Percentiles rank a stretch among this genome's conserved stretches.
Conservation (phyloP, 2,113 vertebrate species). For the Zosterops japonicus region DNA sequence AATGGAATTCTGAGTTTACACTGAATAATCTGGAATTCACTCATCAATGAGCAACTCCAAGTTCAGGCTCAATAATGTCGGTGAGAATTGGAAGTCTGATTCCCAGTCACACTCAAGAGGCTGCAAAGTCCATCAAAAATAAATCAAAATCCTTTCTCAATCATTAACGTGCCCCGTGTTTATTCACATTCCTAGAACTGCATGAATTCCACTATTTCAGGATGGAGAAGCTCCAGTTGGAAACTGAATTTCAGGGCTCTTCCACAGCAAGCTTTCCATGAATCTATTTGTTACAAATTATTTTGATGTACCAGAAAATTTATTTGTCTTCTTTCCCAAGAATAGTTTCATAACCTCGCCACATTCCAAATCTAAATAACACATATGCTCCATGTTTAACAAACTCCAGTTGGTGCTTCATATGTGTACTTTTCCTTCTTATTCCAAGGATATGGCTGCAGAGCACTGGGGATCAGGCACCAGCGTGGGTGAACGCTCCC, state of each 20-base stretch:
- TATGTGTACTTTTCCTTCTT: slow-evolving; percentile 6
- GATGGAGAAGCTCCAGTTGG: background rate
- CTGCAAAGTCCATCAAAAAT: background rate
- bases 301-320: background rate
- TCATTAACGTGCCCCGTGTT: background rate
- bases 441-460: slow-evolving; percentile 27
- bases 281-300: background rate
- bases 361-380: slow-evolving; percentile 40
- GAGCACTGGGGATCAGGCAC: slow-evolving; percentile 34
- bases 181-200: background rate
- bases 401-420: slow-evolving; percentile 25
- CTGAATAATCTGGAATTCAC: background rate
- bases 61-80: accelerated
- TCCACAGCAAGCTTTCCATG: background rate
- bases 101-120: background rate
- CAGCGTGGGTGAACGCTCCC: slow-evolving; percentile 13
- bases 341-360: background rate
- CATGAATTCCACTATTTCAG: background rate
- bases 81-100: background rate
- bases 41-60: background rate
- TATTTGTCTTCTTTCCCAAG: background rate
- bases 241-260: background rate
- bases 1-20: background rate
- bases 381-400: slow-evolving; percentile 37
- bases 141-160: background rate